phyloP scores from a whole-genome alignment of 2,113 vertebrate genomes.

The Neodontobutis hainanensis region DNA sequence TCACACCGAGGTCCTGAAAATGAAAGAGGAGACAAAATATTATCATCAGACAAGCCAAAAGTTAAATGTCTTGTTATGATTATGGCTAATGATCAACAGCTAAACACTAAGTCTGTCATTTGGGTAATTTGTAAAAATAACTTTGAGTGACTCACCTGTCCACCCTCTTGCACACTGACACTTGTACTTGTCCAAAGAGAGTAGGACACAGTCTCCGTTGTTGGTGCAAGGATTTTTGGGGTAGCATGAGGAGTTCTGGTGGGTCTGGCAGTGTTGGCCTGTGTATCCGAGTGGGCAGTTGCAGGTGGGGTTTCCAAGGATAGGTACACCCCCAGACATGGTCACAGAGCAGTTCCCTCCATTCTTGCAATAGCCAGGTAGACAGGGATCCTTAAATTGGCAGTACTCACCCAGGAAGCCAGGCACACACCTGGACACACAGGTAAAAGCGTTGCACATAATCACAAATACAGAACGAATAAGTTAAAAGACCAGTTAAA shows the following conservation, averaged over 20 bases:
- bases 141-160: conserved; percentile 80
- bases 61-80: too few species aligned
- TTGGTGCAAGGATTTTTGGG: conserved; percentile 86
- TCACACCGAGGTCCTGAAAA: conserved; percentile 84
- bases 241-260: conserved; percentile 86
- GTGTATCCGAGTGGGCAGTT: conserved; percentile 85
- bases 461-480: conserved; percentile 20
- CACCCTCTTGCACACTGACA: conserved; percentile 86
- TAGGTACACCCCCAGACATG: conserved; percentile 71
- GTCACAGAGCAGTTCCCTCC: conserved; percentile 86
- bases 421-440: conserved; percentile 82
- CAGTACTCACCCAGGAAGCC: conserved; percentile 92
- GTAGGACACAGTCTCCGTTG: conserved; percentile 82
- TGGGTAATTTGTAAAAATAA: neutral
- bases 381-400: conserved; percentile 89
- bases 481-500: conserved; percentile 25
- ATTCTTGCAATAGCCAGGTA: conserved; percentile 84
- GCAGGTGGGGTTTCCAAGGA: conserved; percentile 82
- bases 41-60: neutral
- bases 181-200: conserved; percentile 80
- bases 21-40: neutral
- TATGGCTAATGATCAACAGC: too few species aligned
- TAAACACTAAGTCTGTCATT: neutral
- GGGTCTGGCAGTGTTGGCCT: conserved; percentile 83
- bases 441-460: conserved; percentile 31